A percentile compares a stretch with the other conserved stretches of the same genome.
phyloP scores from a whole-genome alignment of 2,888 invertebrate genomes.

The Xestia ashworthii region DNA sequence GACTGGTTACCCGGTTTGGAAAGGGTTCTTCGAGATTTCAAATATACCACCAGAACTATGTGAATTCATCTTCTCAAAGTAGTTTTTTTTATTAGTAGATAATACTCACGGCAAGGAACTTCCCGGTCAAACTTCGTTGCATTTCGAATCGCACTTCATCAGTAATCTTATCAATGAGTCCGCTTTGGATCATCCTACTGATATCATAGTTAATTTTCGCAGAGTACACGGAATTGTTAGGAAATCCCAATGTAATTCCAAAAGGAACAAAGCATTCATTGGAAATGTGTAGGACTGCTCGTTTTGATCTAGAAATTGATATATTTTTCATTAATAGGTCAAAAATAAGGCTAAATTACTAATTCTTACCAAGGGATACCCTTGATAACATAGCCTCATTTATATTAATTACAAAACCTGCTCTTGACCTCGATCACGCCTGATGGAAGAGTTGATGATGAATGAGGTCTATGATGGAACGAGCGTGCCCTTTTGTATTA shows the following conservation, averaged over 20 bases:
- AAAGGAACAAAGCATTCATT: conserved; percentile 94
- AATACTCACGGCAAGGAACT: conserved; percentile 91
- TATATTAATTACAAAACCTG: no score
- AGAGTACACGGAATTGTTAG: conserved; percentile 92
- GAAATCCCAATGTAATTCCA: conserved; percentile 92
- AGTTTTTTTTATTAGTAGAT: neutral
- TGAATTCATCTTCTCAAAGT: neutral
- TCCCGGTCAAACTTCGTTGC: conserved; percentile 91
- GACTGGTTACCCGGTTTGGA: neutral
- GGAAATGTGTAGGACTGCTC: conserved; percentile 93
- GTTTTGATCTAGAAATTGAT: conserved; percentile 85
- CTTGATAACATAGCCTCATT: no score
- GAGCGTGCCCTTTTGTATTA: neutral
- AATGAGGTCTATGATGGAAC: no score
- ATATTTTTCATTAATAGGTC: neutral
- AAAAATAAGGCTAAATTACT: neutral
- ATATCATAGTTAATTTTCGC: conserved; percentile 91
- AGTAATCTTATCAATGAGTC: conserved; percentile 92
- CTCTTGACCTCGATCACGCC: no score
- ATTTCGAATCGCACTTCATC: conserved; percentile 94
- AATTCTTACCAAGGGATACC: neutral
- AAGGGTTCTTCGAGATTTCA: neutral
- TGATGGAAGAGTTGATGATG: no score
- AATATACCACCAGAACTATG: neutral
- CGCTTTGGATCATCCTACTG: conserved; percentile 92